Conservation (phyloP, 2,797 vertebrate species). For the Vireo griseus region DNA sequence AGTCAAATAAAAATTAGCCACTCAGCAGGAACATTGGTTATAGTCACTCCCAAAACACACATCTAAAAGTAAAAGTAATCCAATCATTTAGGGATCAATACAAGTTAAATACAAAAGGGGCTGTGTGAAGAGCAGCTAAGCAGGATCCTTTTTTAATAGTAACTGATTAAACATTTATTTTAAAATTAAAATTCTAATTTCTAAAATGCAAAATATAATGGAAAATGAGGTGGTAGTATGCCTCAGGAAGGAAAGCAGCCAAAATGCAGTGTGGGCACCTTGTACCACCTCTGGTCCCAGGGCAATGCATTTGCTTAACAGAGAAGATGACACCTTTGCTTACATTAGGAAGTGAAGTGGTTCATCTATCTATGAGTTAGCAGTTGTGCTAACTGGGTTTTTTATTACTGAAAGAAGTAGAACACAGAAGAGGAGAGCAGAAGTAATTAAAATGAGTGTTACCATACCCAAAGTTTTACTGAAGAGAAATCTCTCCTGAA, state of each 20-base stretch:
- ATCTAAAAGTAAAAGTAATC: background rate
- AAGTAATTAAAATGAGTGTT: background rate
- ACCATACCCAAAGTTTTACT: background rate
- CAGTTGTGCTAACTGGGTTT: background rate
- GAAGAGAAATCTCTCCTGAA: background rate
- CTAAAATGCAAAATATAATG: background rate
- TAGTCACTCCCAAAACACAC: background rate
- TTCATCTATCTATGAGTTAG: background rate
- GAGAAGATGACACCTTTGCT: background rate
- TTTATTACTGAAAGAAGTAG: background rate
- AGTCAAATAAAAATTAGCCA: background rate
- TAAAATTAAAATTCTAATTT: background rate
- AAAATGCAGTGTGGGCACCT: background rate
- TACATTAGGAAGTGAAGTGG: background rate
- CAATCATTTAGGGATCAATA: background rate
- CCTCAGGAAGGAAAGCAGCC: background rate
- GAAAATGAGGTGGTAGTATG: background rate
- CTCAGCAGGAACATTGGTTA: background rate
- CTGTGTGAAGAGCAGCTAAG: background rate
- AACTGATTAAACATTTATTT: background rate
- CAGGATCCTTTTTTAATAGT: background rate
- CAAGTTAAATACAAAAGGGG: background rate
- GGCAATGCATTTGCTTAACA: background rate
- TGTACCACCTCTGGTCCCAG: background rate
- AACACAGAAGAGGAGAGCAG: background rate